Base-by-base conservation (phyloP, 2,113 vertebrate genomes). In the Passer domesticus region DNA sequence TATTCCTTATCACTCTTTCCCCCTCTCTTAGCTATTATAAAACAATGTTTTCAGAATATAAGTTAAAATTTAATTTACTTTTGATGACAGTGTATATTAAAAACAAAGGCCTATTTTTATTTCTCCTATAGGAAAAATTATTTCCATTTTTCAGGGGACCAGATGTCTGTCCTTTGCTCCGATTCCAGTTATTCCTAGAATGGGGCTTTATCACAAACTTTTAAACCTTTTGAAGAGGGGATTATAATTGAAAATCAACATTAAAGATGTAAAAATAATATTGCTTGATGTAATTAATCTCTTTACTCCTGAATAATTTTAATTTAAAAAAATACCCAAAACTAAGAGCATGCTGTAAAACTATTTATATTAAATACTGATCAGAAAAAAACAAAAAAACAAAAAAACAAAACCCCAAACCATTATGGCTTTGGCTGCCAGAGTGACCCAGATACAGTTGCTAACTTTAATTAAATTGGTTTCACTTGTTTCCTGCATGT, bases 381-480 rank as follows among this genome's bases (percentile, higher is more conserved):
- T 63, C 0, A 10, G 43, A 76, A 77, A 84, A 75, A 84, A 6
- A 5, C 39, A 76, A 77, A 84, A 75, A 84, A 6, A 5, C 39
- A 10, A 41, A 41, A 41, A 41, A 41, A 41, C 39, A 41, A 41
- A 41, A 7, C 2, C 23, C 24, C 17, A 53, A 58, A 49, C 39
- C 12, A 69, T 67, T 77, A 83, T 5, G 7, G 23, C 35, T 88
- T 83, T 59, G 77, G 59, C 87, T 92, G 70, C 74, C 43, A 85
- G 82, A 77, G 35, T 83, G 92, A 96, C 93, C 85, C 87, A 95
- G 76, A 95, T 90, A 86, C 63, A 78, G 87, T 70, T 52, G 44
- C 59, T 85, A 80, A 88, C 79, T 95, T 96, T 93, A 94, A 91
- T 95, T 93, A 83, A 63, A 96, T 68, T 86, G 82, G 87, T 90